Evolutionary conservation across 2,888 invertebrate genomes (phyloP), one percentile per base, ranked within the genome.

Genomic region (Phorcus lineatus): DNA sequence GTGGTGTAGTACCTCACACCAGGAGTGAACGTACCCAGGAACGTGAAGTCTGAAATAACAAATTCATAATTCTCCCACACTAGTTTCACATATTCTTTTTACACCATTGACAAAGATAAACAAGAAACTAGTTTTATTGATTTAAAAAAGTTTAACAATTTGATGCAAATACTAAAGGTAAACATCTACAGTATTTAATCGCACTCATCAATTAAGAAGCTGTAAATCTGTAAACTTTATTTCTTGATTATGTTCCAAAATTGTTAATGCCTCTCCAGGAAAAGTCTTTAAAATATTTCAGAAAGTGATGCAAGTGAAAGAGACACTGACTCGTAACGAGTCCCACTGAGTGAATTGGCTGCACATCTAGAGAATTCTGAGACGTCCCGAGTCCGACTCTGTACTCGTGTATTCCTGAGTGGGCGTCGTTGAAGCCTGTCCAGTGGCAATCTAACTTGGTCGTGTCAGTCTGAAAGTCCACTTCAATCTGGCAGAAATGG

Each of bases 1-100:
- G 77, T 78, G 1, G 53, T 74, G 36, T 77, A 81, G 36, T 81
- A 81, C n/a, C 57, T 62, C 28, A 19, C 19, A 13, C 81, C 81
- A 1, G 77, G 81, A 11, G 28, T 31, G 19, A 66, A 80, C n/a
- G 54, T 17, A 40, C 53, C 24, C 4, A 52, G 19, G 54, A 52
- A 79, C n/a, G 52, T 54, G 36, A 36, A 55, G 53, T 28, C 79
- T 79, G 54, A 74, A 74, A 52, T 36, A n/a, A 0, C 3, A 77
- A 36, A 4, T 2, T 36, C 36, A 36, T 4, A 36, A 4, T 2
- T 36, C 4, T 4, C 2, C 7, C 36, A 36, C 4, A 7, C 7
- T 2, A 36, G 7, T 36, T 36, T 36, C 2, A 4, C 2, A 36
- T 36, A 7, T 2, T 36, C 36, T n/a, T n/a, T n/a, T 36, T 4